Base-by-base conservation (phyloP, 2,888 invertebrate genomes). In the Asteroscopus sphinx region DNA sequence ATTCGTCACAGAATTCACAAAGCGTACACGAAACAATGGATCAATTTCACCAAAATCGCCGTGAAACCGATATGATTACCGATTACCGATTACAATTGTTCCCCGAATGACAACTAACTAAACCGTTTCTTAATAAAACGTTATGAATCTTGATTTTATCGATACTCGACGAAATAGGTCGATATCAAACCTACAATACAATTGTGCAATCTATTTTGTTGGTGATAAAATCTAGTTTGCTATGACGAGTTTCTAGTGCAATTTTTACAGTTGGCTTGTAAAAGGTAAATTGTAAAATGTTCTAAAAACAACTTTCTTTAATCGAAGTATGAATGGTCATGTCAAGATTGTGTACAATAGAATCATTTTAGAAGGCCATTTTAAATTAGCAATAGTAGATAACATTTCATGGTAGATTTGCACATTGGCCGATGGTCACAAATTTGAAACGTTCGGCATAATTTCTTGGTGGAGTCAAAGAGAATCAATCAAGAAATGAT, bases 51-150 rank as follows among this genome's bases (percentile, higher is more conserved):
- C 79, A 80, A 87, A 87, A 83, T 81, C 82, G 70, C 82, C 87
- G 85, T 88, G 88, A 88, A 89, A 84, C 84, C 74, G 88, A 87
- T 85, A 81, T 80, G 80, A 86, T 83, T 82, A 80, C 76, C 81
- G 87, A 88, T 87, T 83, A 83, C 74, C 79, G 82, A 81, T 83
- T 83, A 83, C 83, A 79, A 76, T 83, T 85, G 80, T 85, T 84
- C 84, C 80, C 81, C 82, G 79, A 81, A 83, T 80, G 86, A 87
- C 85, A 84, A 81, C 80, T 83, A 82, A 84, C 83, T 84, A 82
- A 88, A 86, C 82, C 85, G 81, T 82, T 78, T 81, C 81, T 83
- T 80, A 80, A 83, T 78, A 83, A 84, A 83, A 68, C 68, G 61
- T 73, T 70, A 63, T 59, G 63, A 71, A 71, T 76, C 83, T 81